Percentiles rank a stretch among this genome's conserved stretches.
phyloP scores from a whole-genome alignment of 2,113 vertebrate genomes.

The Puffinus mauretanicus region DNA sequence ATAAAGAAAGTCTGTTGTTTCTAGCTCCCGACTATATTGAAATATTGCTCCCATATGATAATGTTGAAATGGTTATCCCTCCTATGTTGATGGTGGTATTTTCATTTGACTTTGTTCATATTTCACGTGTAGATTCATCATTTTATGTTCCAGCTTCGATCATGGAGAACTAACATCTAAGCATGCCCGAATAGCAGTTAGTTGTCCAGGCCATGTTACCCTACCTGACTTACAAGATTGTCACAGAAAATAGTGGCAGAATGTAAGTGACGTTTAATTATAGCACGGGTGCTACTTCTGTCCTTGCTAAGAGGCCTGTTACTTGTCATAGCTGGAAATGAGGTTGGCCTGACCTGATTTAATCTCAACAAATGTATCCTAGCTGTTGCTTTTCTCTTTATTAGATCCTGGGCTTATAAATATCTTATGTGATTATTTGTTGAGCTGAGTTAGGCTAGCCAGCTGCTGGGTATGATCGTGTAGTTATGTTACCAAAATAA shows the following conservation, averaged over 20 bases:
- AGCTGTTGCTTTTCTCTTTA: neutral
- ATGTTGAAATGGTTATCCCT: neutral
- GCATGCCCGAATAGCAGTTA: neutral
- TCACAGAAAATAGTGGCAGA: neutral
- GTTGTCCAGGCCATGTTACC: neutral
- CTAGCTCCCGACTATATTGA: neutral
- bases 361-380: neutral
- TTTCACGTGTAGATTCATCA: neutral
- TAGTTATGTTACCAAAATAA: neutral
- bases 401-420: neutral
- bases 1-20: neutral
- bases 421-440: neutral
- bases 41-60: neutral
- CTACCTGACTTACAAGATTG: neutral
- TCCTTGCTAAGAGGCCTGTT: neutral
- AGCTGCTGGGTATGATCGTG: neutral
- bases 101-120: neutral
- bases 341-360: neutral
- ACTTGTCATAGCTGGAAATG: neutral
- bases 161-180: neutral
- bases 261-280: neutral
- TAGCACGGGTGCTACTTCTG: fast-evolving
- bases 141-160: neutral
- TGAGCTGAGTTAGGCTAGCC: neutral
- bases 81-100: neutral